phyloP scores from a whole-genome alignment of 2,888 invertebrate species.

The Phengaris alcon region DNA sequence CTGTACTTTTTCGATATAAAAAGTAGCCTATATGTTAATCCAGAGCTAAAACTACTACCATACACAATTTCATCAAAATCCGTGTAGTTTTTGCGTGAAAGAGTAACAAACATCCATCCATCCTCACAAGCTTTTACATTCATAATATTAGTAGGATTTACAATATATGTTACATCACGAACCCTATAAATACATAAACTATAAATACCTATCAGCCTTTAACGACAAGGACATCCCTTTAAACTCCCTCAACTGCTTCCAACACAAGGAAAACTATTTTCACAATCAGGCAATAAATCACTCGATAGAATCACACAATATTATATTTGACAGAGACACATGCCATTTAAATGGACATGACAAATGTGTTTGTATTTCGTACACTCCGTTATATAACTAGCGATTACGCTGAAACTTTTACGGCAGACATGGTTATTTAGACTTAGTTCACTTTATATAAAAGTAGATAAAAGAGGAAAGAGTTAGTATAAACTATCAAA shows the following conservation, averaged over 20 bases:
- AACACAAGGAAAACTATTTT: slow-evolving; percentile 63
- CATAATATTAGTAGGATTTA: neutral
- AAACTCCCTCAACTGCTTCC: slow-evolving; percentile 13
- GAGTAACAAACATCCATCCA: no score
- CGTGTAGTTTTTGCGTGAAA: no score
- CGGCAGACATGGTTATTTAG: neutral
- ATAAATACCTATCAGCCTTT: neutral
- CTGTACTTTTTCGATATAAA: no score
- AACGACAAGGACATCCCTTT: slow-evolving; percentile 16
- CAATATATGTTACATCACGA: neutral
- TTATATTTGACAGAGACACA: slow-evolving; percentile 62
- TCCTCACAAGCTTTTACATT: no score
- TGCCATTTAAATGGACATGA: slow-evolving; percentile 65
- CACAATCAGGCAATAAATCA: slow-evolving; percentile 74
- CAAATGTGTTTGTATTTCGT: slow-evolving; percentile 52
- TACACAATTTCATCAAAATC: no score
- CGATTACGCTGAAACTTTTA: slow-evolving; percentile 33
- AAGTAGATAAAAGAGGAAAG: neutral
- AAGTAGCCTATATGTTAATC: no score
- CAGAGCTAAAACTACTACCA: no score
- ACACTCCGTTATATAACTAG: slow-evolving; percentile 41
- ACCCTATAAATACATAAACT: neutral
- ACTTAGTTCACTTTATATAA: neutral
- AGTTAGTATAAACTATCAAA: neutral
- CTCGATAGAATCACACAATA: slow-evolving; percentile 65